These are phyloP conservation scores for Tiliqua scincoides DNA, from an alignment of 2,113 vertebrate genomes.

Conservation along the genomic window DNA sequence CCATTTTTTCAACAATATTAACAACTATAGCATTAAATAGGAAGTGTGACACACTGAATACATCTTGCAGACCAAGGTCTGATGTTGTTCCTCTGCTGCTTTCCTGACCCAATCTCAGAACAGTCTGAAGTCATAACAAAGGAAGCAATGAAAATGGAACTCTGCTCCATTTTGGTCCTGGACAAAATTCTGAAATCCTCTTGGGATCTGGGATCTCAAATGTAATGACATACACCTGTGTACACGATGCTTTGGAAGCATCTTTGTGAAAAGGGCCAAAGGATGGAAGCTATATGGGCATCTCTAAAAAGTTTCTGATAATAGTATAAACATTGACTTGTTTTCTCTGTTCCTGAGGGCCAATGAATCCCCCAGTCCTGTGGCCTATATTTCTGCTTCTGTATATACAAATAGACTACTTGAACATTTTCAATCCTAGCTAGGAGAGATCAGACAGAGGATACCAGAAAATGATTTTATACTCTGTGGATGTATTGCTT, in stretches of 20 bases:
- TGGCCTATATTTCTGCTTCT: neutral
- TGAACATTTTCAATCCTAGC: constrained; percentile 38
- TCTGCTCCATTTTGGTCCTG: neutral
- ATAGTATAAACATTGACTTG: neutral
- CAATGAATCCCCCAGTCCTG: neutral
- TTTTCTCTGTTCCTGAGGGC: constrained; percentile 11
- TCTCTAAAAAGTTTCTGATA: neutral
- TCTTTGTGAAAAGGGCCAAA: neutral
- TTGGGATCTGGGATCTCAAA: neutral
- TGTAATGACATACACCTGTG: neutral
- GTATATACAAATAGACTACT: neutral
- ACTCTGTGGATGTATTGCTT: constrained; percentile 23
- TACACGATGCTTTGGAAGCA: neutral
- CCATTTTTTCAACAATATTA: neutral
- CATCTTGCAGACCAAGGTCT: neutral
- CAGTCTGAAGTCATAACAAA: neutral
- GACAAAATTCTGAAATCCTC: neutral
- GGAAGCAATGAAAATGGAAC: neutral
- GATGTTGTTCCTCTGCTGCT: neutral
- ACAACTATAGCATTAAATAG: neutral
- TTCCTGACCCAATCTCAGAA: neutral
- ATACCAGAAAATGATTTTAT: constrained; percentile 35
- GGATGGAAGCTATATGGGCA: neutral
- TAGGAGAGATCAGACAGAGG: constrained; percentile 5
- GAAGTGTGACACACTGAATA: neutral